Evolutionary conservation across 2,797 vertebrate genomes (phyloP), one percentile per base, ranked within the genome.

Genomic region (Cheirogaleus major): DNA sequence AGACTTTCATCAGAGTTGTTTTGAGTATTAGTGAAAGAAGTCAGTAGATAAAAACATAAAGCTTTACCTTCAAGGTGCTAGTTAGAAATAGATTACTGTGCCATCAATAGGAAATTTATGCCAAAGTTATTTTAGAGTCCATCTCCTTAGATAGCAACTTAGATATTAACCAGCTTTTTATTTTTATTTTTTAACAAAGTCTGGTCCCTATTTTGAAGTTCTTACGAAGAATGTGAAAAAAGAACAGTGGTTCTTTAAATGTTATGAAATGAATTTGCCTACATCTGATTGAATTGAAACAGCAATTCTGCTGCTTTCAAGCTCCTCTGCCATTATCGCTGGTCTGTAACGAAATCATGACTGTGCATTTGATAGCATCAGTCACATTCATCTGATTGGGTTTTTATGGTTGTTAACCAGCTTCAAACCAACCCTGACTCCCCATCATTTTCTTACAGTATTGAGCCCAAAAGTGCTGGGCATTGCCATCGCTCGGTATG

Each of bases 401-500:
- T 4, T 38, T 83, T 32, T 4, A 0, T 12, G 57, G 45, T 22
- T 27, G 41, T 27, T 4, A 8, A 57, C 32, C 1, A 35, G 41
- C 22, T 13, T 1, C 22, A 2, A 9, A 5, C 65, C 67, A 30
- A 23, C 52, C 0, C 48, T 79, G 5, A 84, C 0, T 17, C 4
- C 41, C 55, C 27, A 25, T 2, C 95, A 1, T 98, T 97, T 97
- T 86, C 50, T 96, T 93, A 3, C 99, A 99, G 99, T 99, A 98
- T 98, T 99, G 10, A 99, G 99, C 52, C 99, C 99, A 0, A 99
- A 99, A 98, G 99, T 99, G 97, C 99, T 99, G 3, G 99, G 99
- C 10, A 99, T 99, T 91, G 99, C 99, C 45, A 99, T 99, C 8
- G 99, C 99, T 0, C 99, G 99, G 30, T 99, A 99, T n/a, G 99